Base-by-base conservation (phyloP, 2,888 invertebrate genomes). In the Lapara coniferarum region DNA sequence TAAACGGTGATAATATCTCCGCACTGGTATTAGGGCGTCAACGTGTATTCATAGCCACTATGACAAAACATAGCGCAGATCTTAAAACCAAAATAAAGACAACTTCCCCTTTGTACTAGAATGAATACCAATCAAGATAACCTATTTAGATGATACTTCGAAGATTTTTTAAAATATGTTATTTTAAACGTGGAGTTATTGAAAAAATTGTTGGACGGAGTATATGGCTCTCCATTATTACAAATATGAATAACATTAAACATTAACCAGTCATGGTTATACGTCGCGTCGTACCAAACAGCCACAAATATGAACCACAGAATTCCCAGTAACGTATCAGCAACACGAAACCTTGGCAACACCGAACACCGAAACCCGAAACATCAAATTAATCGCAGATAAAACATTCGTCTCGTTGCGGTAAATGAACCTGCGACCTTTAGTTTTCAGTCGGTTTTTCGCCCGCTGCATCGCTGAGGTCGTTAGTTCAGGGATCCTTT, bases 351-450 rank as follows among this genome's bases (percentile, higher is more conserved):
- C 46, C 10, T 55, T 55, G n/a, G 55, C 16, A 3, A 16, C 55
- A n/a, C n/a, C n/a, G n/a, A n/a, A n/a, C n/a, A 19, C n/a, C 59
- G 13, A 49, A 63, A 63, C 44, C 49, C 63, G 63, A 19, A 19
- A 63, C 13, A 25, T 25, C 25, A 25, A 25, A 25, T 2, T 49
- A 63, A 63, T 19, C 19, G 13, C 12, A 49, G 63, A 63, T 63
- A 63, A 49, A 7, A 12, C 16, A 63, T 63, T 59, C 8, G 13
- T 49, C 46, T 19, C 59, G 46, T 46, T 10, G 19, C 49, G 63
- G 49, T 46, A 46, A 46, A 16, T 59, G 63, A 49, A 19, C 63
- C 13, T 16, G 63, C 49, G 63, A 63, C 63, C 49, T 63, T 46
- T 19, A 7, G 13, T 49, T 49, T 63, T 63, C 19, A 49, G 46